Evolutionary conservation across 2,797 vertebrate genomes (phyloP), one percentile per base, ranked within the genome.

Genomic region (Coilia nasus): DNA sequence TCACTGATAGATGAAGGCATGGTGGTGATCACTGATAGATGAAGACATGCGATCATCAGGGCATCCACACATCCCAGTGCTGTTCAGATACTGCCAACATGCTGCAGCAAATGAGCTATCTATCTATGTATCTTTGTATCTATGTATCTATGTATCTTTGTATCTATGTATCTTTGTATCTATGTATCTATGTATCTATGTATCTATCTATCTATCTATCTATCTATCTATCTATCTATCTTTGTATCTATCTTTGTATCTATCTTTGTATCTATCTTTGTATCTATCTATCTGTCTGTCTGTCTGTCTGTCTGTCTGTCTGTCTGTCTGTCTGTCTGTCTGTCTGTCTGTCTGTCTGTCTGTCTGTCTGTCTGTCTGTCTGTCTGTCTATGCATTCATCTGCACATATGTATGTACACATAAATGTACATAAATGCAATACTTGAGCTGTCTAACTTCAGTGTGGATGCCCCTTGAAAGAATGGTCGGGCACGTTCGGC

Each of bases 41-140:
- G 2, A 41, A 41, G 35, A 41, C 35, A 41, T 5, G 35, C 2
- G 35, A 41, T 41, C 28, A 41, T 41, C 28, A 71, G 64, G 64
- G 64, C 64, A 71, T 71, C 64, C 31, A 71, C 64, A 71, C 64
- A 17, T 71, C 28, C 64, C 12, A 59, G 57, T 59, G 57, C 57
- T n/a, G 17, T 71, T 71, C 64, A 5, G 15, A 31, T 12, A 31
- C 2, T 71, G 64, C 6, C 2, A 31, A 3, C 31, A 31, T 17
- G 25, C 15, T 67, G 25, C 62, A 67, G 23, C 3, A 2, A 62
- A n/a, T 62, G 9, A 62, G 35, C 35, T 41, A 41, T 41, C 25
- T 25, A 0, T 12, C 23, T 67, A 28, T 67, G 6, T 12, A 54
- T 54, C 35, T 5, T 2, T 12, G 2, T 54, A 54, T 54, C 10